Conservation (phyloP, 2,797 vertebrate genomes). For the Anguilla anguilla region DNA sequence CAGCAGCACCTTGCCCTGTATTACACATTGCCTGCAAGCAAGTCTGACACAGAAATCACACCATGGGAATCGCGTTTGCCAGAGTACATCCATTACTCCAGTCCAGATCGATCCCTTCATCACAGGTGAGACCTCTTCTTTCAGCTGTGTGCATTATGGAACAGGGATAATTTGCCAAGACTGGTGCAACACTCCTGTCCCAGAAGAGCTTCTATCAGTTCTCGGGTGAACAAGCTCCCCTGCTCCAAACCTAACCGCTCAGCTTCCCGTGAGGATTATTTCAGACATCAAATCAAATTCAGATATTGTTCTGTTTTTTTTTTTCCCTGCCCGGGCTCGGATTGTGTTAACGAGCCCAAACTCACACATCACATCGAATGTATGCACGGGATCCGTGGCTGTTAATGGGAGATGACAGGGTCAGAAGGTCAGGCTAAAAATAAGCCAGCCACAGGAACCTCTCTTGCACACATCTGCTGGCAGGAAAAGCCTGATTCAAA, state of each 20-base stretch:
- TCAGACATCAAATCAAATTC: background rate
- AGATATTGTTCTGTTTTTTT: background rate
- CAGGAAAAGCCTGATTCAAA: background rate
- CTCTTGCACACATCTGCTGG: background rate
- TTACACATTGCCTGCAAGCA: background rate
- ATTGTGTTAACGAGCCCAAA: background rate
- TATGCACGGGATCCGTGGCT: background rate
- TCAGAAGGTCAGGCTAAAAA: slow-evolving; percentile 18
- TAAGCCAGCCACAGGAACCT: background rate
- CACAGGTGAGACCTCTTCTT: slow-evolving; percentile 3
- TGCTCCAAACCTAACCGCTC: background rate
- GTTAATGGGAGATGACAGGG: slow-evolving; percentile 4
- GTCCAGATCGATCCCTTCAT: slow-evolving; percentile 1
- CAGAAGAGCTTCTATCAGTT: background rate
- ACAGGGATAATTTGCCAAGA: background rate
- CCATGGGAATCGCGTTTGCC: background rate
- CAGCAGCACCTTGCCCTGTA: background rate
- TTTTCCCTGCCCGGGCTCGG: background rate
- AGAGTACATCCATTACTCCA: slow-evolving; percentile 1
- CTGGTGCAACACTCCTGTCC: background rate
- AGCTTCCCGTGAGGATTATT: background rate
- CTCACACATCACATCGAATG: background rate
- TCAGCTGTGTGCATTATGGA: background rate
- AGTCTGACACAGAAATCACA: background rate
- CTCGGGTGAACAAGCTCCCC: background rate